A percentile compares a stretch with the other conserved stretches of the same genome.
phyloP scores from a whole-genome alignment of 2,888 invertebrate genomes.

The Drosophila lutescens region DNA sequence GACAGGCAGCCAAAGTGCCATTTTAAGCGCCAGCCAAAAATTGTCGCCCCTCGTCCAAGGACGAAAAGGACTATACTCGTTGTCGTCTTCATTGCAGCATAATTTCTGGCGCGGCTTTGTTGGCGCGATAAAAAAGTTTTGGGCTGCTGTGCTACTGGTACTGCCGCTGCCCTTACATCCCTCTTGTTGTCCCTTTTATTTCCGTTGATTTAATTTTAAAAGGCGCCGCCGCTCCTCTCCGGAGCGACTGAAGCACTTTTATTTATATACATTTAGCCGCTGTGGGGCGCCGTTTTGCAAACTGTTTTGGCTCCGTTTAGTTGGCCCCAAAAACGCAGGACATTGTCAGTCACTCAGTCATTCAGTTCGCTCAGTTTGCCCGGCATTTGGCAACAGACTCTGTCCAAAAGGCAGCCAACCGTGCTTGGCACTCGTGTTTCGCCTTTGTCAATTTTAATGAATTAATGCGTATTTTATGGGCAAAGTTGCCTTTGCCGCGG shows the following conservation, averaged over 20 bases:
- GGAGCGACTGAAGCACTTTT: constrained; percentile 60
- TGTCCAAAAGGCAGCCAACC: constrained; percentile 57
- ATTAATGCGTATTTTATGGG: constrained; percentile 80
- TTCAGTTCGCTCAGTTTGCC: constrained; percentile 19
- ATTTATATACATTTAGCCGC: constrained; percentile 63
- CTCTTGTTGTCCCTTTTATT: constrained; percentile 46
- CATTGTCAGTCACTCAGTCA: constrained; percentile 51
- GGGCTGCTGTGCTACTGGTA: constrained; percentile 12
- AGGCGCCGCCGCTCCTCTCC: constrained; percentile 68
- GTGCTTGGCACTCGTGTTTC: constrained; percentile 69
- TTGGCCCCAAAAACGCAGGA: constrained; percentile 61
- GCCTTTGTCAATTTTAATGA: constrained; percentile 81
- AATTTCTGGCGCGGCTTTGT: constrained; percentile 70
- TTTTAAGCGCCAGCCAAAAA: constrained; percentile 78
- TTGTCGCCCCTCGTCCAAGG: constrained; percentile 56
- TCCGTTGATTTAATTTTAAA: constrained; percentile 82
- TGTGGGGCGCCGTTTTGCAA: constrained; percentile 52
- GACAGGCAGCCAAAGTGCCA: constrained; percentile 73
- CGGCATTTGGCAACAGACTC: constrained; percentile 35
- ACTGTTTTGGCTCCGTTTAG: constrained; percentile 74
- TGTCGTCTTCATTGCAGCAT: constrained; percentile 73
- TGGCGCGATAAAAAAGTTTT: constrained; percentile 74
- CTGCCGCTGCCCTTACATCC: constrained; percentile 15
- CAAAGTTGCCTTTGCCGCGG: constrained; percentile 59
- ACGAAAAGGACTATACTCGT: constrained; percentile 23